Evolutionary conservation across 1,140 invertebrate genomes (phyloP), one percentile per base, ranked within the genome.

Genomic region (Zaprionus vittiger): DNA sequence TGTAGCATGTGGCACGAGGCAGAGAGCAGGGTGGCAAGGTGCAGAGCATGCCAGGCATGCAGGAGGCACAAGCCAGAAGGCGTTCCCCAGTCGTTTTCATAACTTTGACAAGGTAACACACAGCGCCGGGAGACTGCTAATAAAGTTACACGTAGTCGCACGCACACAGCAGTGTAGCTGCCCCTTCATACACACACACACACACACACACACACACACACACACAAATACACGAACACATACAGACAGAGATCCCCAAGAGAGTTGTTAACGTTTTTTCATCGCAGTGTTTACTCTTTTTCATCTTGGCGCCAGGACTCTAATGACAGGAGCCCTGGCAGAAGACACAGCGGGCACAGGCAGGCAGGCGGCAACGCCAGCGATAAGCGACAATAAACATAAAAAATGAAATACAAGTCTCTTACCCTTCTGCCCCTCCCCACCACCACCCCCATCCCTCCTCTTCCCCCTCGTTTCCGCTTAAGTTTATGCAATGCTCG

Each of bases 261-360:
- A 90, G 84, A 89, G 84, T 89, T 89, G 84, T 90, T 89, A 89
- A 89, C 85, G 81, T 84, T 89, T 89, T 87, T 87, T 87, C 81
- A 84, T 89, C 77, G 81, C 81, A 70, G 69, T 87, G 84, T 87
- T 84, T 84, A 89, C 84, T 89, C 84, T 89, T 90, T 89, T 90
- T 89, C 84, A 89, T 89, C 81, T 84, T 87, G 78, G 72, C 84
- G 62, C 74, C 71, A 70, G 56, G 78, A 89, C 78, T 69, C 84
- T 87, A 87, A 89, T 87, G 84, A 89, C 84, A 87, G 83, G 62
- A 70, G 61, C 68, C 73, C 72, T 22, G 52, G 37, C 61, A 60
- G 60, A 54, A 22, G 61, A 52, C 28, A 47, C 20, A n/a, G 65
- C 34, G 20, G 37, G 56, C 9, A 34, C 9, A 34, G 61, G 60